Conservation (phyloP, 2,888 invertebrate genomes). For the Barypeithes pellucidus region DNA sequence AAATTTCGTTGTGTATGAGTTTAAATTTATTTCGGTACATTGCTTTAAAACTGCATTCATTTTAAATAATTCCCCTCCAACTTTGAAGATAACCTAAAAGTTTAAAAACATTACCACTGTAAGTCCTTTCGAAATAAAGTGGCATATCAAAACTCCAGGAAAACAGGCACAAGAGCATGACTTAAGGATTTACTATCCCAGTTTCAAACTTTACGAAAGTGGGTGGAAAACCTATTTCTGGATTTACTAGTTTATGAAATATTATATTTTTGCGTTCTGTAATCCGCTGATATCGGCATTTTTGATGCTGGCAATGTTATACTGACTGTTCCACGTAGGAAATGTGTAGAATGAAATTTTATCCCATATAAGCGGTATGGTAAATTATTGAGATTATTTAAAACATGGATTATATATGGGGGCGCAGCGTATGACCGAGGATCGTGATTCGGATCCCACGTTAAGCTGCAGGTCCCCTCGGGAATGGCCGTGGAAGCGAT, state of each 20-base stretch:
- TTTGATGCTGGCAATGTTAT: too few species aligned
- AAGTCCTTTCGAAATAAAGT: conserved; percentile 13
- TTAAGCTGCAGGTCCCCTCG: too few species aligned
- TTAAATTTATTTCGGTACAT: neutral
- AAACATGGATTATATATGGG: too few species aligned
- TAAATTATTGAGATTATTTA: too few species aligned
- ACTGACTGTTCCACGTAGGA: too few species aligned
- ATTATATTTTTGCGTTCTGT: neutral
- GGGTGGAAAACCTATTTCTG: neutral
- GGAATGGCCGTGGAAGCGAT: too few species aligned
- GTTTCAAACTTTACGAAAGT: conserved; percentile 7
- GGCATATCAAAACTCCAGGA: neutral
- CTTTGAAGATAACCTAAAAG: neutral
- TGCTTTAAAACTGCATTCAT: neutral
- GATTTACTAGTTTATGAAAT: neutral
- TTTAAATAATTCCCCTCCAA: neutral
- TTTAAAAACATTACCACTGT: conserved; percentile 6
- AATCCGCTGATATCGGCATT: too few species aligned
- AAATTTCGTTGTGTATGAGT: neutral
- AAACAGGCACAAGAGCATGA: neutral
- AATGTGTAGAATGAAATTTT: too few species aligned
- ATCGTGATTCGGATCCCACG: too few species aligned
- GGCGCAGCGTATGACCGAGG: too few species aligned
- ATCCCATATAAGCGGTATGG: too few species aligned
- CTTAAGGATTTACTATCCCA: conserved; percentile 3